A percentile compares a stretch with the other conserved stretches of the same genome.
These are phyloP conservation scores for Carlito syrichta DNA, from an alignment of 2,113 vertebrate species.

Conservation along the genomic window DNA sequence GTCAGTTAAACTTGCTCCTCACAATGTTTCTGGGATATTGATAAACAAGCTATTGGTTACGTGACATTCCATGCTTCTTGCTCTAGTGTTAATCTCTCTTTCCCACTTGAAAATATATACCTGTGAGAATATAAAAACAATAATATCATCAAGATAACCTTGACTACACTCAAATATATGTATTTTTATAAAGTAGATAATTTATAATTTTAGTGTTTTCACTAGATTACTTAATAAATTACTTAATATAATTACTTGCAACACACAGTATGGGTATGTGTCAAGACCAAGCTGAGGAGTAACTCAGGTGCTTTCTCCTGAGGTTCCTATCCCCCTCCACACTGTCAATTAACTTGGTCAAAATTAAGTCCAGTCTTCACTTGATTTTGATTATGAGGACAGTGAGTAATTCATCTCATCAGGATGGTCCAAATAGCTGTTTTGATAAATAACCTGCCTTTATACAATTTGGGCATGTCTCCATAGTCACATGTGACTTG, in stretches of 20 bases:
- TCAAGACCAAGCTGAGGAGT: neutral
- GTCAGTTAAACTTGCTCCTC: neutral
- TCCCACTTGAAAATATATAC: neutral
- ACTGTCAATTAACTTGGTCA: neutral
- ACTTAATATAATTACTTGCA: too few relatives aligned
- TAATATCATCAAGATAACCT: neutral
- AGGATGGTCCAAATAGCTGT: neutral
- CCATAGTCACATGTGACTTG: neutral
- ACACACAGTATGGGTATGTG: neutral
- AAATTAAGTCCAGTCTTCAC: neutral
- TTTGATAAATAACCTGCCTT: neutral
- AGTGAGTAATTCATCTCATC: neutral
- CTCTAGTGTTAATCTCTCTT: neutral
- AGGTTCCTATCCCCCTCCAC: neutral
- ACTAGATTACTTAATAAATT: neutral
- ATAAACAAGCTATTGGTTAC: neutral
- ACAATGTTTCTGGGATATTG: neutral
- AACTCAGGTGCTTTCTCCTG: neutral
- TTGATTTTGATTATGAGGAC: neutral
- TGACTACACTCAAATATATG: neutral
- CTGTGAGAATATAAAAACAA: neutral
- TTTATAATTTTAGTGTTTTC: neutral
- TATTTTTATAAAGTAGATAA: neutral
- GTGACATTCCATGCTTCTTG: neutral
- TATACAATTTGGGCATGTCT: neutral